phyloP scores from a whole-genome alignment of 2,797 vertebrate genomes.

The Mormyrus hasselquistii region DNA sequence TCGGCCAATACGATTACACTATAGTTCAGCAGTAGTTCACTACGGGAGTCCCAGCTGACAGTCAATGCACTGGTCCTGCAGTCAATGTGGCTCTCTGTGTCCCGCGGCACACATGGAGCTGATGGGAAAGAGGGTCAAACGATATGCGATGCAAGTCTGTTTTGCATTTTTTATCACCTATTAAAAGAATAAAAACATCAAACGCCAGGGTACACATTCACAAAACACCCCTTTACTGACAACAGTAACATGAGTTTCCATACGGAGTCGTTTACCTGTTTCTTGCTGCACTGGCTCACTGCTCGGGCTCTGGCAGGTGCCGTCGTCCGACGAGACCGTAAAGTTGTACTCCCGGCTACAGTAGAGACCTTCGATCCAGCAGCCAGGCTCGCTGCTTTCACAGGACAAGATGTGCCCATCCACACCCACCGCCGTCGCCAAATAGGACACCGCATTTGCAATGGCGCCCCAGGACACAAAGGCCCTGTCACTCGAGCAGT shows the following conservation, averaged over 20 bases:
- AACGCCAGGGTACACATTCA: background rate
- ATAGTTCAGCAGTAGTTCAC: conserved; percentile 42
- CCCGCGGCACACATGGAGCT: conserved; percentile 53
- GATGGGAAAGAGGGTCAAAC: background rate
- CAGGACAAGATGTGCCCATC: conserved; percentile 50
- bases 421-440: conserved; percentile 43
- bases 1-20: conserved; percentile 33
- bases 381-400: conserved; percentile 28
- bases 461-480: conserved; percentile 52
- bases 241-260: background rate
- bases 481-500: conserved; percentile 49
- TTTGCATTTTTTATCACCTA: background rate
- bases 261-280: conserved; percentile 52
- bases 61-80: conserved; percentile 43
- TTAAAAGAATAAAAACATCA: background rate
- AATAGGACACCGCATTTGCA: conserved; percentile 52
- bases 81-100: conserved; percentile 34
- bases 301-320: conserved; percentile 50
- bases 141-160: background rate
- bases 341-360: conserved; percentile 61
- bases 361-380: conserved; percentile 46
- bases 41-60: conserved; percentile 47
- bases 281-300: conserved; percentile 38
- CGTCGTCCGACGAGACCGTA: conserved; percentile 54
- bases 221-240: background rate